Conservation (phyloP, 2,797 vertebrate species). For the Hypotaenidia philippensis region DNA sequence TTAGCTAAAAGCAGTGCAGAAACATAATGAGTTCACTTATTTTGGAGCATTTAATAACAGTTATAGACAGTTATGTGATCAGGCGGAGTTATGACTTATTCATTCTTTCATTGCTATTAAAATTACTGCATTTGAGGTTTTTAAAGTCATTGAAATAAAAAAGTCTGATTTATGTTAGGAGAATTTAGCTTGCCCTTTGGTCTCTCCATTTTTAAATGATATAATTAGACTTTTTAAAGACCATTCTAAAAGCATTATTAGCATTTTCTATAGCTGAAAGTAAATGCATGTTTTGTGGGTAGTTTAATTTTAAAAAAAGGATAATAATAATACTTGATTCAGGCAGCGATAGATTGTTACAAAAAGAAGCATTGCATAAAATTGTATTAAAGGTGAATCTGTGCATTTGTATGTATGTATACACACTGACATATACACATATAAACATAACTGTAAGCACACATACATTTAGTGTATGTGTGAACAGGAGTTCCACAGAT, state of each 20-base stretch:
- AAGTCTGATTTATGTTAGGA: constrained; percentile 95
- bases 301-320: constrained; percentile 88
- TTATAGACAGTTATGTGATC: constrained; percentile 90
- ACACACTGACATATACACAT: background rate
- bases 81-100: constrained; percentile 88
- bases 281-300: constrained; percentile 87
- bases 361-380: constrained; percentile 77
- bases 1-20: constrained; percentile 88
- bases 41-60: constrained; percentile 86
- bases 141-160: constrained; percentile 93
- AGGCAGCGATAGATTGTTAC: constrained; percentile 84
- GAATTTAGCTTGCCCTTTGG: constrained; percentile 94
- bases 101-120: constrained; percentile 89
- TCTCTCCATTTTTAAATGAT: constrained; percentile 92
- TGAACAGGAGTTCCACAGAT: constrained; percentile 39
- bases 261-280: constrained; percentile 89
- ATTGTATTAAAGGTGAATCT: constrained; percentile 75
- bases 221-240: constrained; percentile 95
- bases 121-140: constrained; percentile 90
- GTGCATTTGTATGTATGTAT: background rate
- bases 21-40: constrained; percentile 89
- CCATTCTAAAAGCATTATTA: constrained; percentile 95
- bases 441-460: constrained; percentile 29
- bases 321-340: constrained; percentile 84
- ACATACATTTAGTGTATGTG: constrained; percentile 43